A percentile compares a stretch with the other conserved stretches of the same genome.
phyloP scores from a whole-genome alignment of 2,888 invertebrate genomes.

The Macrostomum cliftonense region DNA sequence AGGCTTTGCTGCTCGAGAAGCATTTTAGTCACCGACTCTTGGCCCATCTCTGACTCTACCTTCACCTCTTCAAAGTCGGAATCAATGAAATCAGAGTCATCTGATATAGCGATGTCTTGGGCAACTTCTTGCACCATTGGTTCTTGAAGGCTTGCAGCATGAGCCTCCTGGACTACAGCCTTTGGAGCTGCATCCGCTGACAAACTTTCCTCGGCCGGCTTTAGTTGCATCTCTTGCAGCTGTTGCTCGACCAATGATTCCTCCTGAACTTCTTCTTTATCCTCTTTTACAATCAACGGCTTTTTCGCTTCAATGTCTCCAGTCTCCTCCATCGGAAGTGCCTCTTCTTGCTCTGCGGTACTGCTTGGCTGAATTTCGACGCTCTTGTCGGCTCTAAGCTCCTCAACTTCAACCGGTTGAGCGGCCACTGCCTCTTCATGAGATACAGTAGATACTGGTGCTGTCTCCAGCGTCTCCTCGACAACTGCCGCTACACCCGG shows the following conservation, averaged over 20 bases:
- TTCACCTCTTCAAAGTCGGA: no score
- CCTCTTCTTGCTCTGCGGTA: background rate
- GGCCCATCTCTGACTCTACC: no score
- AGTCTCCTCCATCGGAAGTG: slow-evolving; percentile 13
- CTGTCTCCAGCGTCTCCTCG: slow-evolving; percentile 7
- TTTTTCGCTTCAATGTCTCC: slow-evolving; percentile 13
- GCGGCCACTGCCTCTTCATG: slow-evolving; percentile 10
- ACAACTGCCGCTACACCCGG: slow-evolving; percentile 5
- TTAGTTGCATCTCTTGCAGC: slow-evolving; percentile 1
- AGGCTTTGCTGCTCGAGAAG: no score
- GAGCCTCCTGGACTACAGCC: slow-evolving; percentile 10
- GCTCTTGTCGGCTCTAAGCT: background rate
- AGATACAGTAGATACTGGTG: slow-evolving; percentile 1
- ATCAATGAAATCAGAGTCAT: no score
- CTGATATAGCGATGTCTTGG: no score
- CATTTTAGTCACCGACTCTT: no score
- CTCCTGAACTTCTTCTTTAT: slow-evolving; percentile 9
- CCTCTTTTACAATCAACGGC: slow-evolving; percentile 6
- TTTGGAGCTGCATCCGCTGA: slow-evolving; percentile 4
- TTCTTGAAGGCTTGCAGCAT: background rate
- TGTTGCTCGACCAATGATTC: background rate
- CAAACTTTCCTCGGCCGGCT: background rate
- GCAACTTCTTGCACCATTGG: no score
- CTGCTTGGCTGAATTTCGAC: background rate
- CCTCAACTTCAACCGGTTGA: slow-evolving; percentile 10